Conservation (phyloP, 2,888 invertebrate species). For the Aleiodes alternator region DNA sequence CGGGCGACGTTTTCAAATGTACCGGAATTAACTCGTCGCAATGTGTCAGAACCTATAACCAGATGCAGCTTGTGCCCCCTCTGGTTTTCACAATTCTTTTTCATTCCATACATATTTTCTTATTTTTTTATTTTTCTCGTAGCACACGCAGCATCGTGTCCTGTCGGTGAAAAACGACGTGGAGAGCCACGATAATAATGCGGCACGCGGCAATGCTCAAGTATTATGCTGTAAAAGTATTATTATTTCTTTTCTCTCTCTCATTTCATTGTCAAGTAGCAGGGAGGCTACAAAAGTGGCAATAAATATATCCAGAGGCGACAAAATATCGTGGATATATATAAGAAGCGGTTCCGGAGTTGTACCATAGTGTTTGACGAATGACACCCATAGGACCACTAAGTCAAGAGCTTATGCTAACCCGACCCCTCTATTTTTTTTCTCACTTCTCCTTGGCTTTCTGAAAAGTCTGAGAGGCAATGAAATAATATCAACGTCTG, state of each 20-base stretch:
- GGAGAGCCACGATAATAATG: slow-evolving; percentile 38
- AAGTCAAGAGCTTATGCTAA: slow-evolving; percentile 74
- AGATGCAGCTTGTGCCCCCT: slow-evolving; percentile 41
- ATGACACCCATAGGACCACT: slow-evolving; percentile 74
- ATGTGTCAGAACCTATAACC: slow-evolving; percentile 43
- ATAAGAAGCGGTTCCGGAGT: slow-evolving; percentile 50
- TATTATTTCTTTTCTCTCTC: slow-evolving; percentile 1
- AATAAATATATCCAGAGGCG: slow-evolving; percentile 71
- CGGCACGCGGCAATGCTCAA: slow-evolving; percentile 46
- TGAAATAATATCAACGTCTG: slow-evolving; percentile 66
- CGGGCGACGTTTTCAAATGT: slow-evolving; percentile 71
- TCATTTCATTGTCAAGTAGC: not conserved
- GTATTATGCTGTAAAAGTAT: slow-evolving; percentile 34
- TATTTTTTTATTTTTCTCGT: slow-evolving; percentile 37
- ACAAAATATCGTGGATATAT: slow-evolving; percentile 73
- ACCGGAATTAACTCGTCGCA: slow-evolving; percentile 71
- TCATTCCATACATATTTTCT: slow-evolving; percentile 29
- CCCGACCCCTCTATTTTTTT: slow-evolving; percentile 54
- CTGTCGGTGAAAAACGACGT: slow-evolving; percentile 30
- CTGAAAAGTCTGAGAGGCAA: slow-evolving; percentile 51
- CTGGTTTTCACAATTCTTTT: slow-evolving; percentile 29
- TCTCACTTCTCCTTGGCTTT: not conserved
- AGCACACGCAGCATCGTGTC: slow-evolving; percentile 31
- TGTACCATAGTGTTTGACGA: slow-evolving; percentile 61
- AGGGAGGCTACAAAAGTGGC: slow-evolving; percentile 55